Base-by-base conservation (phyloP, 2,888 invertebrate species). In the Dynastes maya region DNA sequence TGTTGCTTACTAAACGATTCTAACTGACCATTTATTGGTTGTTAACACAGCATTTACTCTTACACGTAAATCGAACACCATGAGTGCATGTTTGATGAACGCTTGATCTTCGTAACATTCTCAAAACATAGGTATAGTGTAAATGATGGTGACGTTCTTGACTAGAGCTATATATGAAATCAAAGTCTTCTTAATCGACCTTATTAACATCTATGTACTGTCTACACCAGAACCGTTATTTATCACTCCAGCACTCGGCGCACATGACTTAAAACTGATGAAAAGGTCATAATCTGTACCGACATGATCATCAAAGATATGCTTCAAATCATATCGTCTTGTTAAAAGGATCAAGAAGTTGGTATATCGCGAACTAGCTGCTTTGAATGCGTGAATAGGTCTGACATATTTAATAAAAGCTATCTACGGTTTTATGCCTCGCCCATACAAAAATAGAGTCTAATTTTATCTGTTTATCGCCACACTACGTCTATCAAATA, bases 401-500 rank as follows among this genome's bases (percentile, higher is more conserved):
- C 81, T 87, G 87, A 75, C 83, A 81, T 45, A 87, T n/a, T n/a
- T n/a, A 81, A 81, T 86, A 88, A 77, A 87, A 87, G 78, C 82
- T 80, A 77, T 88, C 87, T 13, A 88, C 83, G 40, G 81, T 45
- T 4, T 82, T 84, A 82, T 88, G 87, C 29, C 87, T 82, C n/a
- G 5, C 86, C 85, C 83, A 85, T 85, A 81, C 84, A 82, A 78
- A 86, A 87, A 64, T 64, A 64, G 6, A 79, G 74, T 77, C 83
- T 79, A 13, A 87, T 84, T 55, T 81, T 82, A 64, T 83, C 80
- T 79, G 85, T 84, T 75, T 85, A 84, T 13, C 85, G 86, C 58
- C 85, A 86, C 22, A 84, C 84, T 32, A 88, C 84, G 83, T 88
- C 87, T n/a, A 81, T 88, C 87, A 80, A 88, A 88, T 68, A 88